Evolutionary conservation across 2,888 invertebrate species (phyloP).

Genomic region (Arrhopalites spinosus): DNA sequence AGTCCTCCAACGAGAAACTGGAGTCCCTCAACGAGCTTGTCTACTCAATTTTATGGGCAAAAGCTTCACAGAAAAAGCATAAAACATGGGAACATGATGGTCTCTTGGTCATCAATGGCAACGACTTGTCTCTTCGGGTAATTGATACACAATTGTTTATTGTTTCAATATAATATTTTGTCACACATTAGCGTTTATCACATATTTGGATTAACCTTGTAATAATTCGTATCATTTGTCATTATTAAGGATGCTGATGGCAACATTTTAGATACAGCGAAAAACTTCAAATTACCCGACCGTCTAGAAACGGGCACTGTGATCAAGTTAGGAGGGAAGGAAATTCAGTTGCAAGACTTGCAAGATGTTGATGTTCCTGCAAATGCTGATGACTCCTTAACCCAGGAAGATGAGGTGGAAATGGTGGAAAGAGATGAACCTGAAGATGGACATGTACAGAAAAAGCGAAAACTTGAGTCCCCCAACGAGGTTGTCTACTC

Average conservation of each 20-base stretch:
- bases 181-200: neutral
- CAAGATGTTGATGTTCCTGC: neutral
- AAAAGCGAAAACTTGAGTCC: neutral
- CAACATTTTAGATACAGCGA: slow-evolving; percentile 63
- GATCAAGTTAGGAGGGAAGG: slow-evolving; percentile 65
- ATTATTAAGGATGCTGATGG: slow-evolving; percentile 63
- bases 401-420: neutral
- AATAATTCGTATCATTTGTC: slow-evolving; percentile 1
- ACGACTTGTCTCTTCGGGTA: slow-evolving; percentile 58
- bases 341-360: slow-evolving; percentile 63
- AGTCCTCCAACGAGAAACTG: too few species aligned
- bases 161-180: neutral
- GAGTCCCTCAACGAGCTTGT: neutral
- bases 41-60: slow-evolving; percentile 64
- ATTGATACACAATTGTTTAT: neutral
- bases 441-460: neutral
- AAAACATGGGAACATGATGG: slow-evolving; percentile 77
- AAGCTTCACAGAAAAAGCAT: slow-evolving; percentile 70
- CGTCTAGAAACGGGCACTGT: slow-evolving; percentile 62
- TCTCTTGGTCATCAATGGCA: slow-evolving; percentile 58
- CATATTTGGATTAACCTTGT: neutral
- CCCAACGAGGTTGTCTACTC: slow-evolving; percentile 9
- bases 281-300: slow-evolving; percentile 57
- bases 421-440: slow-evolving; percentile 14
- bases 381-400: neutral